Base-by-base conservation (phyloP, 53 echinoderm and acorn worm genomes). In the Patiria pectinifera region DNA sequence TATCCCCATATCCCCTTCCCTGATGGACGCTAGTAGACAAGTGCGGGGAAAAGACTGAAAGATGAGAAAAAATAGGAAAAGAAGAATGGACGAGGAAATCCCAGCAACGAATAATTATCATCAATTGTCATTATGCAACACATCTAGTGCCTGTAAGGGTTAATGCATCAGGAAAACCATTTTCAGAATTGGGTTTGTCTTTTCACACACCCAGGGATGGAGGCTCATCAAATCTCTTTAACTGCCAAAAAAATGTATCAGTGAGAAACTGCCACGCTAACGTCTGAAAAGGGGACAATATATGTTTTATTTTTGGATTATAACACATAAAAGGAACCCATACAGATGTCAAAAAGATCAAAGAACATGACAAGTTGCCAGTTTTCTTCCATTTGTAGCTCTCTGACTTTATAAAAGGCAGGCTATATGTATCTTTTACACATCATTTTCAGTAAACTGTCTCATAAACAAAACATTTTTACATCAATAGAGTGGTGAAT, bases 71-170 rank as follows among this genome's bases (percentile, higher is more conserved):
- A 75, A 78, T 16, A 45, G 18, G 2, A 82, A 58, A 48, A 58
- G 15, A 43, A 85, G 62, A 77, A 76, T 61, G 61, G 78, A 60
- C 18, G 35, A 77, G 44, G 23, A 59, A 87, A 58, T 44, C 75
- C 87, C 19, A 25, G 76, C 43, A 6, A 3, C 15, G 66, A 61
- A 78, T 59, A 60, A 88, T 88, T 78, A 77, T 78, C 88, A 88
- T 88, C 88, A 77, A 88, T 88, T 78, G 88, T 88, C 77, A 88
- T 88, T 88, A 88, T 59, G 35, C 45, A 59, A 86, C 48, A 72
- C 48, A 75, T 74, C 75, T 22, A 24, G 86, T 48, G 49, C 47
- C 46, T 46, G 75, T 45, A 79, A 13, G 44, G 85, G 63, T 86
- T 74, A 86, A 53, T 25, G 86, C 47, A 25, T 44, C 45, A 45